Evolutionary conservation across 2,797 vertebrate species (phyloP).

Genomic region (Hippoglossus hippoglossus): DNA sequence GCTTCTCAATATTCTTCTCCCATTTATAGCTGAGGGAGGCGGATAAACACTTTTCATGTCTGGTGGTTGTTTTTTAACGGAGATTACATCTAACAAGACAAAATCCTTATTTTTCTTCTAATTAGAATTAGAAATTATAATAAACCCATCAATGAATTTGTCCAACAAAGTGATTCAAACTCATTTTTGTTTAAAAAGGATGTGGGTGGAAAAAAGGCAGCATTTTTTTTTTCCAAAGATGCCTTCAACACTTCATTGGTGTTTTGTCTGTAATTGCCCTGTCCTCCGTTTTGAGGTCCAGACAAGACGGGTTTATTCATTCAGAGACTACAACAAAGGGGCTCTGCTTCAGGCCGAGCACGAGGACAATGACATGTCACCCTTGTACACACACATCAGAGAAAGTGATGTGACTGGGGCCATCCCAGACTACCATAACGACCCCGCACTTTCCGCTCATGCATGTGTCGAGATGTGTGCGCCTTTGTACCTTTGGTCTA

Average conservation of each 20-base stretch:
- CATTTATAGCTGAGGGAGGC: constrained; percentile 55
- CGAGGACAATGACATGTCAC: constrained; percentile 78
- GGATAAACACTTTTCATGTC: constrained; percentile 64
- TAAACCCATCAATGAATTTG: constrained; percentile 6
- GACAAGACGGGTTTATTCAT: constrained; percentile 73
- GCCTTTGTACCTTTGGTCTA: constrained; percentile 85
- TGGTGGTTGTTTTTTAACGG: constrained; percentile 45
- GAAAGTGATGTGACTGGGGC: constrained; percentile 62
- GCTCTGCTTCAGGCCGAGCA: constrained; percentile 72
- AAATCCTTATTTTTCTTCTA: constrained; percentile 42
- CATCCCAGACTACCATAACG: constrained; percentile 71
- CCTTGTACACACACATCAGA: constrained; percentile 78
- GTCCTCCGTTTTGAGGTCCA: constrained; percentile 73
- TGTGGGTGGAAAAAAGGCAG: neutral
- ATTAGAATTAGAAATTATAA: neutral
- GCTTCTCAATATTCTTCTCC: constrained; percentile 38
- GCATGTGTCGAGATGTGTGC: constrained; percentile 76
- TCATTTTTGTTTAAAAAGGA: constrained; percentile 11
- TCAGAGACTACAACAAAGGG: constrained; percentile 70
- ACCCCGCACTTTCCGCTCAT: constrained; percentile 72
- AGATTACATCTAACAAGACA: constrained; percentile 42
- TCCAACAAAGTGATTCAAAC: neutral
- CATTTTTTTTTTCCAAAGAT: constrained; percentile 42
- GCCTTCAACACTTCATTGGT: constrained; percentile 32
- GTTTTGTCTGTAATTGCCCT: constrained; percentile 69